Conservation (phyloP, 2,797 vertebrate genomes). For the Phrynocephalus forsythii region DNA sequence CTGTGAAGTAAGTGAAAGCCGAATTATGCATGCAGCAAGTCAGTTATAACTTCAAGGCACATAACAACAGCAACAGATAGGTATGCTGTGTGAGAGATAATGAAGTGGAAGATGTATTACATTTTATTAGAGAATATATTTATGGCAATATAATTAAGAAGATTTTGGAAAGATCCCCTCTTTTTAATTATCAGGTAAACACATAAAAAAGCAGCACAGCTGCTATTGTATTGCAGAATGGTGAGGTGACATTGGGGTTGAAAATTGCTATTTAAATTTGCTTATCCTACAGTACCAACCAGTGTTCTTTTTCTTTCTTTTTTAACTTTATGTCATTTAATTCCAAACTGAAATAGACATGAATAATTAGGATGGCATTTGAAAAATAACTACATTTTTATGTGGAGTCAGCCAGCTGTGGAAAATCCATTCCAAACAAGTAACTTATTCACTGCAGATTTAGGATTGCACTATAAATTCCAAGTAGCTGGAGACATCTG, state of each 20-base stretch:
- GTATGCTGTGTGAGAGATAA: constrained; percentile 23
- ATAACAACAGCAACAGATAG: too few species aligned
- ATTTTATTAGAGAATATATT: constrained; percentile 19
- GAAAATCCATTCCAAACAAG: constrained; percentile 24
- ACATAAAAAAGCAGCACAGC: constrained; percentile 22
- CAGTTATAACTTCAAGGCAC: too few species aligned
- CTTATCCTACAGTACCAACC: not conserved
- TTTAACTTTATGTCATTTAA: not conserved
- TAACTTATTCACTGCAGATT: constrained; percentile 4
- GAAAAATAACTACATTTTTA: not conserved
- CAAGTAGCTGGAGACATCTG: not conserved
- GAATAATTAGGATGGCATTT: constrained; percentile 5
- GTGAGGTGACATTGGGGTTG: not conserved
- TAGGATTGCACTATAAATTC: not conserved
- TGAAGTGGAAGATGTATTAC: constrained; percentile 22
- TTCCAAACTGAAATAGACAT: constrained; percentile 19
- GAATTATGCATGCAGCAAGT: too few species aligned
- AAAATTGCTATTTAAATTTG: not conserved
- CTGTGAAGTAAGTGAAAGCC: too few species aligned
- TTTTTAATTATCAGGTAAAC: constrained; percentile 34
- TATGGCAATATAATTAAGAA: constrained; percentile 31
- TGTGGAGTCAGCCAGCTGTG: not conserved
- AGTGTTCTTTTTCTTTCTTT: not conserved
- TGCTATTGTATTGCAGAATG: constrained; percentile 13
- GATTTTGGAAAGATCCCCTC: constrained; percentile 12